Evolutionary conservation across 2,888 invertebrate genomes (phyloP), one percentile per base, ranked within the genome.

Genomic region (Entomobrya multifasciata): DNA sequence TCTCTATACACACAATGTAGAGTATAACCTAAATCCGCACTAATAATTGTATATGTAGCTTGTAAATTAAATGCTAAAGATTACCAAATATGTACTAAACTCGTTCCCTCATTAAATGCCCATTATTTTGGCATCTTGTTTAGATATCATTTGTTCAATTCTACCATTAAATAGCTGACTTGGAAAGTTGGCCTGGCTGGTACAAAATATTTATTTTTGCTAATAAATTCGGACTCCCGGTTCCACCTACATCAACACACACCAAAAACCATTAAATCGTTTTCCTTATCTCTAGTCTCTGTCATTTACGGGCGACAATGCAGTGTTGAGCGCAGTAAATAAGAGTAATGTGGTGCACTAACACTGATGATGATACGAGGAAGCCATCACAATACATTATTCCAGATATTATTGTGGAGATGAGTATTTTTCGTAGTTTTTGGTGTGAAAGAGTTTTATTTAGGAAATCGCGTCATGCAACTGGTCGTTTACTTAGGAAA

Each of bases 321-420:
- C 25, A 44, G 41, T 36, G 36, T 67, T n/a, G n/a, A n/a, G n/a
- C n/a, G n/a, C n/a, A n/a, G n/a, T n/a, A n/a, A n/a, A n/a, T n/a
- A n/a, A n/a, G 25, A 70, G 70, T 47, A 25, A 70, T 47, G 70
- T 70, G 44, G 22, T 70, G 70, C 27, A n/a, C 47, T 25, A 47
- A 17, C 20, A 72, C 30, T 74, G 22, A n/a, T n/a, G n/a, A 74
- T 74, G 74, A 74, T 74, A 52, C 36, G 52, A 52, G 82, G 76
- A 76, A 60, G 72, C 57, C 72, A 82, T 82, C 67, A 72, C 49
- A 82, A 82, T 82, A 60, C 65, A 74, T 82, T 74, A 74, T 74
- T 30, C 60, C 62, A 55, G 62, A 82, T 82, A 74, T 74, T 52
- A 52, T n/a, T 25, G 13, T 72, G 74, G 65, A 62, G 52, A 74